Evolutionary conservation across 2,797 vertebrate genomes (phyloP).

Genomic region (Pyrocephalus nanus): DNA sequence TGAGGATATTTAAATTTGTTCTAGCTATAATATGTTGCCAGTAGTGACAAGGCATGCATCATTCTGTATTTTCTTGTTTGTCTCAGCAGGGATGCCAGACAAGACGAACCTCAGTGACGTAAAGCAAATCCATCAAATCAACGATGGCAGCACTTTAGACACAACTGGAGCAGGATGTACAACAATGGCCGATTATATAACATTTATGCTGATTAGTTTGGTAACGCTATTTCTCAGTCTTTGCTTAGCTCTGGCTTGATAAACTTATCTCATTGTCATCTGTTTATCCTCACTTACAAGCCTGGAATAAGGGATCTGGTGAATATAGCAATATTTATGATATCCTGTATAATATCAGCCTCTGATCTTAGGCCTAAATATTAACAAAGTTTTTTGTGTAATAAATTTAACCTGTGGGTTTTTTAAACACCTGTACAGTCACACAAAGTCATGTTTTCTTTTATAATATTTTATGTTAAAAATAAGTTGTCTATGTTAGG

Average conservation of each 20-base stretch:
- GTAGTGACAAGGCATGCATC: slow-evolving; percentile 7
- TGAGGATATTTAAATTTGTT: not conserved
- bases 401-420: not conserved
- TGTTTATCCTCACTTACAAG: not conserved
- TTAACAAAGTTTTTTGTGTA: not conserved
- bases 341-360: not conserved
- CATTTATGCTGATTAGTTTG: slow-evolving; percentile 71
- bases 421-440: not conserved
- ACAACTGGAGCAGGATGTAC: slow-evolving; percentile 63
- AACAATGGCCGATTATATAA: slow-evolving; percentile 38
- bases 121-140: slow-evolving; percentile 76
- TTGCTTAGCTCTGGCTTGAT: slow-evolving; percentile 34
- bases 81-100: slow-evolving; percentile 83
- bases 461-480: not conserved
- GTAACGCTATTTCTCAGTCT: slow-evolving; percentile 65
- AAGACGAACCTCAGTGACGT: slow-evolving; percentile 77
- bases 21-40: not conserved
- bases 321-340: slow-evolving; percentile 20
- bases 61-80: slow-evolving; percentile 60
- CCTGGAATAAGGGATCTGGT: not conserved
- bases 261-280: not conserved
- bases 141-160: slow-evolving; percentile 62
- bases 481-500: not conserved
- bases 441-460: not conserved
- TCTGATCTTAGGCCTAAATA: not conserved